A percentile compares a stretch with the other conserved stretches of the same genome.
These are phyloP conservation scores for Pelvicachromis taeniatus DNA, from an alignment of 2,113 vertebrate species.

Conservation along the genomic window DNA sequence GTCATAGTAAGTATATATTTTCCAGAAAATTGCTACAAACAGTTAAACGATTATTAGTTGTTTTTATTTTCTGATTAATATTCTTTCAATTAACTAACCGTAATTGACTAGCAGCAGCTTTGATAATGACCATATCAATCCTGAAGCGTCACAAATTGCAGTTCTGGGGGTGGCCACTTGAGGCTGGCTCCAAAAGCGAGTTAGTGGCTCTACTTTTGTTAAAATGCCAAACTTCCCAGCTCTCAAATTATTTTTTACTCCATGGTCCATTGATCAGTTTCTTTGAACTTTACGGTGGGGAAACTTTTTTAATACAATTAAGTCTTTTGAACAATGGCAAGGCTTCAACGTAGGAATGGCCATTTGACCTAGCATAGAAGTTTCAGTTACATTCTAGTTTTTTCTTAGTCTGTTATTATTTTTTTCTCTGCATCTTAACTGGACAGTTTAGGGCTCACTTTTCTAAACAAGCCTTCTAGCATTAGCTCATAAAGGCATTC, in stretches of 20 bases:
- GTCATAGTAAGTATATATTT: not conserved
- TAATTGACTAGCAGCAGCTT: not conserved
- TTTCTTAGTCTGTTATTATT: not conserved
- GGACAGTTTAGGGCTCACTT: not conserved
- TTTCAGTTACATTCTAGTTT: not conserved
- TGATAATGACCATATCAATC: not conserved
- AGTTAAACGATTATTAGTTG: too few relatives aligned
- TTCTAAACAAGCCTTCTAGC: not conserved
- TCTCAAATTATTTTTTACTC: not conserved
- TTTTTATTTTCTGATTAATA: not conserved
- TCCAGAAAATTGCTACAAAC: not conserved
- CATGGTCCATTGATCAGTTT: not conserved
- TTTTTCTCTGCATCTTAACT: not conserved
- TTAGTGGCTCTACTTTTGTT: not conserved
- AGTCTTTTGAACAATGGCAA: rapidly evolving
- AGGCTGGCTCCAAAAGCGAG: not conserved
- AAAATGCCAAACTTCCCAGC: not conserved
- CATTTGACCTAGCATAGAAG: not conserved
- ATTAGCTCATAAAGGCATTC: not conserved
- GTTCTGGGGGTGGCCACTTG: rapidly evolving
- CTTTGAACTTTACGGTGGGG: not conserved
- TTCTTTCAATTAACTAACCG: not conserved
- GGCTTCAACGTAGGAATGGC: not conserved
- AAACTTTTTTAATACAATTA: not conserved
- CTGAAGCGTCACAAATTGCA: not conserved